Percentiles rank a stretch among this genome's conserved stretches.
phyloP scores from a whole-genome alignment of 2,113 vertebrate genomes.

The Athene cunicularia region DNA sequence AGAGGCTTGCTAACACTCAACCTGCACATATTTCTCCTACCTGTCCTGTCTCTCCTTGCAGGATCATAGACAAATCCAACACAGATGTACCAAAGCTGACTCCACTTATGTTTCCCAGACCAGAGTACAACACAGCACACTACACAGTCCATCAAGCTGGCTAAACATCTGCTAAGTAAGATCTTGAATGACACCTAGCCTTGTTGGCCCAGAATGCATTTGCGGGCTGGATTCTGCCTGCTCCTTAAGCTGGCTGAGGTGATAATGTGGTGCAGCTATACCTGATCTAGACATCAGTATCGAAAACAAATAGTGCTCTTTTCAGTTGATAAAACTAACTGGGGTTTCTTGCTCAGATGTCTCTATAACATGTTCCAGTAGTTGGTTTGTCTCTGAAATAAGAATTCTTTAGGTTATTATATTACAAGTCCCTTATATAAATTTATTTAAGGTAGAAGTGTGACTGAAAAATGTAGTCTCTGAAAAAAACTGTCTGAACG shows the following conservation, averaged over 20 bases:
- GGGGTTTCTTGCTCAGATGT: not conserved
- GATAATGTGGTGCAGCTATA: not conserved
- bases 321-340: not conserved
- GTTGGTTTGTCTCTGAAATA: not conserved
- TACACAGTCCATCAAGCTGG: not conserved
- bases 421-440: not conserved
- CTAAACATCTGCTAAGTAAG: not conserved
- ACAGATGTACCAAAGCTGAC: not conserved
- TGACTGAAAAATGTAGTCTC: not conserved
- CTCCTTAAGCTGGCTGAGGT: not conserved
- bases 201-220: not conserved
- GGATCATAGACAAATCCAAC: not conserved
- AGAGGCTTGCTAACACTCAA: rapidly evolving
- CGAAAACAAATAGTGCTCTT: not conserved
- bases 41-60: not conserved
- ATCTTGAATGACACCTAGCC: not conserved
- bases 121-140: not conserved
- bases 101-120: not conserved
- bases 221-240: not conserved
- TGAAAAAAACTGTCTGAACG: not conserved
- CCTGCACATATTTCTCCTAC: not conserved
- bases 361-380: not conserved
- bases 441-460: not conserved
- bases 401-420: not conserved
- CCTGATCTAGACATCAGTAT: not conserved